Evolutionary conservation across 2,113 vertebrate species (phyloP).

Genomic region (Cebidichthys violaceus): DNA sequence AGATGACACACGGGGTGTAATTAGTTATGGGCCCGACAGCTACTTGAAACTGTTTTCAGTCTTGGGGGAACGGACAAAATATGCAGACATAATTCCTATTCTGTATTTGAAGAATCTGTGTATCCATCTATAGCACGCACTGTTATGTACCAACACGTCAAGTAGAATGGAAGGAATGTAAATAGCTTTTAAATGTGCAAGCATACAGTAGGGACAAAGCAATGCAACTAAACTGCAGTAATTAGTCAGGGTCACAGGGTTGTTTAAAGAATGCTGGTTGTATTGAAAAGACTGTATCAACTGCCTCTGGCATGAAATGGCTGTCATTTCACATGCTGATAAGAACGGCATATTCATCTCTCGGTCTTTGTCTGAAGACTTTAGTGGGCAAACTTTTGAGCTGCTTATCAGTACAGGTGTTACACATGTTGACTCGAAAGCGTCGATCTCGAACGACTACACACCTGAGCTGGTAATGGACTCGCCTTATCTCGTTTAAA

Average conservation of each 20-base stretch:
- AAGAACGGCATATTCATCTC: constrained; percentile 38
- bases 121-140: constrained; percentile 3
- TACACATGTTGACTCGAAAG: constrained; percentile 45
- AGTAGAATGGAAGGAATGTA: constrained; percentile 23
- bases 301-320: constrained; percentile 37
- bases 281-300: constrained; percentile 50
- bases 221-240: not conserved
- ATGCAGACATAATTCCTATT: constrained; percentile 22
- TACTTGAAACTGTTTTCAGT: constrained; percentile 32
- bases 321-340: constrained; percentile 54
- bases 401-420: constrained; percentile 63
- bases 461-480: constrained; percentile 72
- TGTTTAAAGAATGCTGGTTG: constrained; percentile 30
- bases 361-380: constrained; percentile 55
- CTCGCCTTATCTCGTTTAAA: constrained; percentile 70
- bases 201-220: constrained; percentile 34
- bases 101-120: not conserved
- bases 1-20: constrained; percentile 27
- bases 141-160: constrained; percentile 24
- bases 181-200: constrained; percentile 31
- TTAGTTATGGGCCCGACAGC: constrained; percentile 32
- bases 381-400: constrained; percentile 46
- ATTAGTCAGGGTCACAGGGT: constrained; percentile 57
- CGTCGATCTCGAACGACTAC: constrained; percentile 42
- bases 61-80: constrained; percentile 28